A percentile compares a stretch with the other conserved stretches of the same genome.
Evolutionary conservation across 2,888 invertebrate genomes (phyloP).

Genomic region (Exocentrus adspersus): DNA sequence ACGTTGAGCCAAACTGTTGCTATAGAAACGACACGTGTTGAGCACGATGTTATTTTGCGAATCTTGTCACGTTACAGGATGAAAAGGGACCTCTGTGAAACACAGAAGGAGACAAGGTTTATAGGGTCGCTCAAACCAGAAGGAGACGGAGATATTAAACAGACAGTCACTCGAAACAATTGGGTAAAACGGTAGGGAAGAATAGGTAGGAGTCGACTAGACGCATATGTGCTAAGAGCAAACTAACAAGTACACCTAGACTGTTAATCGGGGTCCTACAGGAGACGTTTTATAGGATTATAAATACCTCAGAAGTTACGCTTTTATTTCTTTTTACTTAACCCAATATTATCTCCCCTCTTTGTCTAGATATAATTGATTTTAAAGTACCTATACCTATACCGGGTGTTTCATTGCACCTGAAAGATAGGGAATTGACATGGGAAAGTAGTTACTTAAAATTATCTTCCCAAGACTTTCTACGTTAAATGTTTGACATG

Average conservation of each 20-base stretch:
- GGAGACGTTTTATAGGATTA: too few relatives aligned
- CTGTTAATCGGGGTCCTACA: conserved; percentile 40
- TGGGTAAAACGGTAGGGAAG: conserved; percentile 38
- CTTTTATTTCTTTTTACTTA: too few relatives aligned
- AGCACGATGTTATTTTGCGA: conserved; percentile 63
- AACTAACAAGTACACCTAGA: conserved; percentile 24
- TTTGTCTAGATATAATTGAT: too few relatives aligned
- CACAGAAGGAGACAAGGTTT: conserved; percentile 47
- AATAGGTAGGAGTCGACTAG: conserved; percentile 35
- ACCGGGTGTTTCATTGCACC: too few relatives aligned
- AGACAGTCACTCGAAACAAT: conserved; percentile 48
- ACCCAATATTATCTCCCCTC: too few relatives aligned
- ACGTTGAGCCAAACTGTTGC: conserved; percentile 61
- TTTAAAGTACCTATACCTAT: too few relatives aligned
- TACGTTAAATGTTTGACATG: too few relatives aligned
- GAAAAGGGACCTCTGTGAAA: conserved; percentile 63
- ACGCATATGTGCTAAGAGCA: conserved; percentile 37
- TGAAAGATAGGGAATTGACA: too few relatives aligned
- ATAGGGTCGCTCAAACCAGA: conserved; percentile 50
- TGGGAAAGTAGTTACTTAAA: too few relatives aligned
- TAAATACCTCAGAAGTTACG: too few relatives aligned
- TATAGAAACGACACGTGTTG: conserved; percentile 65
- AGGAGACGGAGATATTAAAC: conserved; percentile 52
- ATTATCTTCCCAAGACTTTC: too few relatives aligned
- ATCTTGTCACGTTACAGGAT: conserved; percentile 65